phyloP scores from a whole-genome alignment of 1,140 invertebrate genomes.

The Drosophila tropicalis region DNA sequence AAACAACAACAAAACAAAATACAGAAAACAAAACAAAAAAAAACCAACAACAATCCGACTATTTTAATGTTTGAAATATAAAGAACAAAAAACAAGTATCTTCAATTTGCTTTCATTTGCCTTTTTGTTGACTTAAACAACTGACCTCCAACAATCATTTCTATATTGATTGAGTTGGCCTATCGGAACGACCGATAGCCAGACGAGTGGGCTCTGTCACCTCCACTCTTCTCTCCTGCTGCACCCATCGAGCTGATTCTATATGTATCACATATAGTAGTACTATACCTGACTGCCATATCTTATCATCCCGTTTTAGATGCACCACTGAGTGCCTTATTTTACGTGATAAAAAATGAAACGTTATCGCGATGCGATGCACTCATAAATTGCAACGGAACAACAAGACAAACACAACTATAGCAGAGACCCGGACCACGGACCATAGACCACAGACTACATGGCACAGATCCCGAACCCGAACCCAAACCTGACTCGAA shows the following conservation, averaged over 20 bases:
- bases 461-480: conserved; percentile 10
- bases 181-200: conserved; percentile 55
- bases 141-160: conserved; percentile 82
- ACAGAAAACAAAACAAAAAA: conserved; percentile 47
- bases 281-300: conserved; percentile 48
- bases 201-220: conserved; percentile 2
- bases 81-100: conserved; percentile 55
- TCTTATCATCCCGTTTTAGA: conserved; percentile 66
- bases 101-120: conserved; percentile 62
- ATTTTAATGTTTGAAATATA: conserved; percentile 83
- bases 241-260: not conserved
- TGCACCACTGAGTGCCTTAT: conserved; percentile 67
- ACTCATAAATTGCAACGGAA: conserved; percentile 79
- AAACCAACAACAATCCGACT: conserved; percentile 64
- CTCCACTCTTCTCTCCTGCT: not conserved
- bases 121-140: conserved; percentile 70
- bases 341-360: conserved; percentile 49
- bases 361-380: conserved; percentile 53
- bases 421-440: not conserved
- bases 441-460: conserved; percentile 52
- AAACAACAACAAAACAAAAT: conserved; percentile 62
- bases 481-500: conserved; percentile 49
- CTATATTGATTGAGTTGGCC: conserved; percentile 67
- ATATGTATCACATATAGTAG: no score
- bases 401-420: conserved; percentile 69